Evolutionary conservation across 1,140 invertebrate species (phyloP).

Genomic region (Drosophila triauraria): DNA sequence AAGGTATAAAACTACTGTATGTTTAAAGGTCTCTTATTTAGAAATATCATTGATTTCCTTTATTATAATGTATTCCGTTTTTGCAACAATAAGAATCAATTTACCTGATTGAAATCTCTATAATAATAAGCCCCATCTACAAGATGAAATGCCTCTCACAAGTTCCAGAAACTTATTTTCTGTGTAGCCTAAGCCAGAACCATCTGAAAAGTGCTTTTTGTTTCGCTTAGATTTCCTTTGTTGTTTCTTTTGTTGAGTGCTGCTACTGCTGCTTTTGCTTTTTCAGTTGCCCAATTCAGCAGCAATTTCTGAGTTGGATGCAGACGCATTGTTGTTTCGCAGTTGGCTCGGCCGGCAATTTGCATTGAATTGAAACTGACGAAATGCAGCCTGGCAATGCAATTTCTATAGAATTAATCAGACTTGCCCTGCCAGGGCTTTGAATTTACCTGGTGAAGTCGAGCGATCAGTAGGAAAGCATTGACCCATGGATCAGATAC

Average conservation of each 20-base stretch:
- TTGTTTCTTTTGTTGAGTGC: slow-evolving; percentile 42
- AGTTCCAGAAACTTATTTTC: background rate
- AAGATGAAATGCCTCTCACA: background rate
- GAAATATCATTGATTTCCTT: too few relatives aligned
- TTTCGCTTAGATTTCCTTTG: slow-evolving; percentile 33
- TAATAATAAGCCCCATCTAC: background rate
- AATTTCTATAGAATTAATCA: slow-evolving; percentile 53
- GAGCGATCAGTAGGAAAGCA: slow-evolving; percentile 14
- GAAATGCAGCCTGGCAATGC: slow-evolving; percentile 50
- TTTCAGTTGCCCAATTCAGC: slow-evolving; percentile 52
- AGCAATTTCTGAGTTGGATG: slow-evolving; percentile 44
- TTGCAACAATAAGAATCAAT: too few relatives aligned
- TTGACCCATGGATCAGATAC: slow-evolving; percentile 38
- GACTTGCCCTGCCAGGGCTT: slow-evolving; percentile 17
- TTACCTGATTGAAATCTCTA: background rate
- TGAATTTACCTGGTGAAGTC: slow-evolving; percentile 16
- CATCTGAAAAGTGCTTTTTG: slow-evolving; percentile 37
- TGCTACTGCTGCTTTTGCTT: slow-evolving; percentile 17
- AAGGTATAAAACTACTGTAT: background rate
- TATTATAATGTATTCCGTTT: too few relatives aligned
- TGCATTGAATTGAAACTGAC: slow-evolving; percentile 61
- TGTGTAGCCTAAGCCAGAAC: slow-evolving; percentile 22
- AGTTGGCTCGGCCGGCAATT: slow-evolving; percentile 39
- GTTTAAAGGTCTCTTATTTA: too few relatives aligned
- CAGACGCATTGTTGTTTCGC: slow-evolving; percentile 39